Evolutionary conservation across 2,888 invertebrate species (phyloP).

Genomic region (Drosophila kambysellisi): DNA sequence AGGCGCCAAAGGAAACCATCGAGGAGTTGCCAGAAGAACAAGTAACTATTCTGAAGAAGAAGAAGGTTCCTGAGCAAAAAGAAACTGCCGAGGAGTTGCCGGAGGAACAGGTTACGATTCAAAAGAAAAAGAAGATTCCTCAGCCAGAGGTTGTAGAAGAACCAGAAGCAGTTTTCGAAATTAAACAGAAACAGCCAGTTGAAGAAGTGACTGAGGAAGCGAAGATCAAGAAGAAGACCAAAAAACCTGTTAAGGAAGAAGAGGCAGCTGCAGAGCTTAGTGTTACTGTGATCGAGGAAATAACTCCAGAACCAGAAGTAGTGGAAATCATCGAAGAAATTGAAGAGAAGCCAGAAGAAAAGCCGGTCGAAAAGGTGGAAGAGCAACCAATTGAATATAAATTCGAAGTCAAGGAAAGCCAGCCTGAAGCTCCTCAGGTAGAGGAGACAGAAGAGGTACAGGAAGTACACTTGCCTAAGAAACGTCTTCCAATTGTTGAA

Average conservation of each 20-base stretch:
- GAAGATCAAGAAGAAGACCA: constrained; percentile 77
- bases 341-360: constrained; percentile 48
- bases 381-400: constrained; percentile 65
- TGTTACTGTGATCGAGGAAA: constrained; percentile 79
- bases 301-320: constrained; percentile 63
- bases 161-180: constrained; percentile 77
- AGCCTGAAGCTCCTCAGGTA: constrained; percentile 73
- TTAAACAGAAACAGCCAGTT: constrained; percentile 66
- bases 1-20: constrained; percentile 39
- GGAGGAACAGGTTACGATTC: constrained; percentile 55
- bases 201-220: constrained; percentile 79
- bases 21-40: constrained; percentile 58
- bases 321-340: constrained; percentile 77
- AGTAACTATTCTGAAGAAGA: constrained; percentile 57
- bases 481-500: constrained; percentile 57
- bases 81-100: constrained; percentile 46
- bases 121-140: constrained; percentile 63
- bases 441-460: constrained; percentile 71
- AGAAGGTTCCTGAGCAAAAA: constrained; percentile 50
- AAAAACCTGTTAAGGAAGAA: constrained; percentile 67
- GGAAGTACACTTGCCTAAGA: constrained; percentile 69
- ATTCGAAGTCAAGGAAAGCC: constrained; percentile 56
- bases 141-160: constrained; percentile 75
- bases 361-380: constrained; percentile 38
- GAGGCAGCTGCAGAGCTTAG: constrained; percentile 81